Conservation (phyloP, 2,888 invertebrate species). For the Cacoxenus indagator region DNA sequence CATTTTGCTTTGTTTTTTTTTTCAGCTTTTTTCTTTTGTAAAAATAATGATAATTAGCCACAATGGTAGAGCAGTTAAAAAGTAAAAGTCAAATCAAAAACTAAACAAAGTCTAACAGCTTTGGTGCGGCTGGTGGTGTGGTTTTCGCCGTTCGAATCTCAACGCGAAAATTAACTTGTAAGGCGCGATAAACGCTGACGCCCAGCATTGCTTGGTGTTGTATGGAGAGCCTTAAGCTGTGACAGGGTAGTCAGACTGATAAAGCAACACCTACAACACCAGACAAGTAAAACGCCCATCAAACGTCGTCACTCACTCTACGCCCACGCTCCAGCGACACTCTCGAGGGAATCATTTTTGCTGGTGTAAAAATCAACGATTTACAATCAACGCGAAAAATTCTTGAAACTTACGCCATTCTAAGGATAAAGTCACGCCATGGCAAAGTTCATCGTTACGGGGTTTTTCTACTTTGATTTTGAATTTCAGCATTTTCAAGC, state of each 20-base stretch:
- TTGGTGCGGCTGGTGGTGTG: background rate
- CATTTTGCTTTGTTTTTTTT: constrained; percentile 8
- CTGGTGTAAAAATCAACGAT: constrained; percentile 59
- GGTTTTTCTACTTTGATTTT: constrained; percentile 57
- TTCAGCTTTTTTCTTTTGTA: constrained; percentile 28
- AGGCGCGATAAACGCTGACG: constrained; percentile 39
- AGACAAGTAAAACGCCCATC: background rate
- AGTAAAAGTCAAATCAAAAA: constrained; percentile 62
- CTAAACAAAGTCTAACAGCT: constrained; percentile 54
- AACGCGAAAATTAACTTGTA: constrained; percentile 67
- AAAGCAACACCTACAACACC: constrained; percentile 24
- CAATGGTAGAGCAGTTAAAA: constrained; percentile 31
- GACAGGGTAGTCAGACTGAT: constrained; percentile 18
- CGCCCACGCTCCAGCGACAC: constrained; percentile 5
- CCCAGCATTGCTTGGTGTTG: background rate
- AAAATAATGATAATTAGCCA: constrained; percentile 66
- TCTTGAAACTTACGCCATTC: background rate
- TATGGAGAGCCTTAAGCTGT: background rate
- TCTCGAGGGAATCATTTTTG: constrained; percentile 47
- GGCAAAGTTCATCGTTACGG: constrained; percentile 60
- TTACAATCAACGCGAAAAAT: constrained; percentile 56
- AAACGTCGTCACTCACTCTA: background rate
- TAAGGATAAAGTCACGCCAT: constrained; percentile 34
- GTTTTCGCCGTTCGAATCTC: constrained; percentile 46
- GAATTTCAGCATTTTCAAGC: constrained; percentile 38